Evolutionary conservation across 1,140 invertebrate species (phyloP), one percentile per base, ranked within the genome.

Genomic region (Tenebrio molitor): DNA sequence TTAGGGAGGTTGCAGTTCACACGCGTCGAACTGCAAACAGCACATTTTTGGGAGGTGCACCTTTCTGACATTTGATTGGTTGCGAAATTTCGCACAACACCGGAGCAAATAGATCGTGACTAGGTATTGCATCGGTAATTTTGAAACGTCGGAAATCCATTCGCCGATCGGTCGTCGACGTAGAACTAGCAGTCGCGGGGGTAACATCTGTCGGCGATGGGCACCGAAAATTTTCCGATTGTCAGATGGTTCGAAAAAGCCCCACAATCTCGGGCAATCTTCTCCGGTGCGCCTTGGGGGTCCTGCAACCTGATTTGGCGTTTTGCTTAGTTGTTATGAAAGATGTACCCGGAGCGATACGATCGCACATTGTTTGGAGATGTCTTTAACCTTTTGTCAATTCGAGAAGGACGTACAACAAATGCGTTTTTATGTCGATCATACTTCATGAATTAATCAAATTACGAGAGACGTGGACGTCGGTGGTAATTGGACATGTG

Each of bases 381-480:
- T 33, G 50, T 58, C 50, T 58, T 53, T 53, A 53, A 53, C 46
- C 46, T 58, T 33, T 58, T 25, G n/a, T 29, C 21, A 58, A 58
- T 58, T 25, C 23, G 10, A 25, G 23, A 14, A 29, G 21, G 23
- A 58, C 23, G 12, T 29, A 58, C 23, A 58, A 29, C 50, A 29
- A 58, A 50, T 50, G 2, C 15, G 23, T 29, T 58, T 58, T 58
- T 58, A 14, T 58, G 50, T 58, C 50, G 23, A 29, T 58, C 23
- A 58, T 58, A 58, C 50, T 58, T 58, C 50, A 58, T 58, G 50
- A 58, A 58, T 58, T 58, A 58, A 58, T 58, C 50, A 53, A 58
- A 58, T 58, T 58, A 58, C 21, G 14, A 53, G 46, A 53, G 46
- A 53, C 46, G 16, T 5, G 21, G 16, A 29, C 23, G 50, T 29